A percentile compares a stretch with the other conserved stretches of the same genome.
phyloP scores from a whole-genome alignment of 2,888 invertebrate species.

The Melipona bicolor region DNA sequence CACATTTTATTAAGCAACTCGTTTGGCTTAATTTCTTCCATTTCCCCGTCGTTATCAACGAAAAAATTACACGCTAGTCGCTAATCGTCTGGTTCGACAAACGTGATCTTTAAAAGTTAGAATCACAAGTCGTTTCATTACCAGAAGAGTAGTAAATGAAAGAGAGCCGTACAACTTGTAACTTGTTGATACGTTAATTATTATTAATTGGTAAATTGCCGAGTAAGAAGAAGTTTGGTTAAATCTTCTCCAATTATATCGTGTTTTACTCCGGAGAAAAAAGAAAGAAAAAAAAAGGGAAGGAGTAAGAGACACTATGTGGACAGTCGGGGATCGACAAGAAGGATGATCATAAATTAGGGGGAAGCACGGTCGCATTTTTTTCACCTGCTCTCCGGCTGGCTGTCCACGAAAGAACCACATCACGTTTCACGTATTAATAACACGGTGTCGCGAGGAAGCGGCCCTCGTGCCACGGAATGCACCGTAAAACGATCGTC shows the following conservation, averaged over 20 bases:
- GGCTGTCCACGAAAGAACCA: conserved; percentile 48
- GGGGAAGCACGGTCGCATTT: conserved; percentile 30
- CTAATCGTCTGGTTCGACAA: too few relatives aligned
- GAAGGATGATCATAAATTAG: conserved; percentile 43
- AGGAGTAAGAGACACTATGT: background rate
- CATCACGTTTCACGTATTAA: conserved; percentile 71
- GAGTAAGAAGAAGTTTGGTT: background rate
- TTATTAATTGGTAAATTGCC: background rate
- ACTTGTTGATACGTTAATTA: background rate
- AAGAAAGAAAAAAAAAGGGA: background rate
- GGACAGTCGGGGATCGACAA: conserved; percentile 7
- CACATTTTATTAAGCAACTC: too few relatives aligned
- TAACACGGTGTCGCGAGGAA: conserved; percentile 64
- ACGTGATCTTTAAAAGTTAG: too few relatives aligned
- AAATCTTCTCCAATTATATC: background rate
- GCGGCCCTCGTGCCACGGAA: conserved; percentile 48
- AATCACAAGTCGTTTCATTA: too few relatives aligned
- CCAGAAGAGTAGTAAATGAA: too few relatives aligned
- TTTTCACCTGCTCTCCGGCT: conserved; percentile 47
- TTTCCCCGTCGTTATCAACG: too few relatives aligned
- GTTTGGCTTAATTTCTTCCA: too few relatives aligned
- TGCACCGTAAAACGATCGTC: conserved; percentile 60
- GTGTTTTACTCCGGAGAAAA: background rate
- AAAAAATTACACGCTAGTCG: too few relatives aligned
- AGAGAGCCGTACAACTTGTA: background rate